Percentiles rank a stretch among this genome's conserved stretches.
phyloP scores from a whole-genome alignment of 2,113 vertebrate genomes.

The Benitochromis conjunctus region DNA sequence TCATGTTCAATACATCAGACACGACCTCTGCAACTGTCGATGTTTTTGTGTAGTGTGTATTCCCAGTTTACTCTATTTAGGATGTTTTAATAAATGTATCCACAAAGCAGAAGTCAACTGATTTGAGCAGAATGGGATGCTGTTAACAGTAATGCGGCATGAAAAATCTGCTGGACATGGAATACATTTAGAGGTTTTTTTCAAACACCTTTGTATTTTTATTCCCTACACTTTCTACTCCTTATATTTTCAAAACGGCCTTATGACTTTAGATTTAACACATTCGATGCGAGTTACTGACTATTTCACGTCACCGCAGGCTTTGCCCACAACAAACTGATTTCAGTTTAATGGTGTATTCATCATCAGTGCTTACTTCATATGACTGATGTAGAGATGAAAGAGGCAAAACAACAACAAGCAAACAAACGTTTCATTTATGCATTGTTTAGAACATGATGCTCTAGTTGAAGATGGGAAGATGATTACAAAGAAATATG shows the following conservation, averaged over 20 bases:
- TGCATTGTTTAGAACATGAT: not conserved
- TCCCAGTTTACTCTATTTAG: not conserved
- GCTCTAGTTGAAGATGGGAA: not conserved
- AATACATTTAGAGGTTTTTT: not conserved
- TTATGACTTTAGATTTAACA: too few species aligned
- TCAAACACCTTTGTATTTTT: not conserved
- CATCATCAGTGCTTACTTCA: not conserved
- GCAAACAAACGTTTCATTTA: not conserved
- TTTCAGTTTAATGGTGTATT: fast-evolving
- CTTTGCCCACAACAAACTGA: not conserved
- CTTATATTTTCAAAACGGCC: not conserved
- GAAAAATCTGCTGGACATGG: fast-evolving
- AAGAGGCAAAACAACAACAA: not conserved
- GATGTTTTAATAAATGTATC: not conserved
- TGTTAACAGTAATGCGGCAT: not conserved
- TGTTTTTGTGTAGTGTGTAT: not conserved
- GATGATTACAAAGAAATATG: too few species aligned
- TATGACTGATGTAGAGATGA: not conserved
- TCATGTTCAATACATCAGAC: not conserved
- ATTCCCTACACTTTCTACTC: not conserved
- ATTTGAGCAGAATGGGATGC: not conserved
- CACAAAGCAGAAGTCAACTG: not conserved
- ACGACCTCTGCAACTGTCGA: not conserved
- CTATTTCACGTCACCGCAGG: not conserved
- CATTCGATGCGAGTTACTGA: not conserved